These are phyloP conservation scores for Podarcis cretensis DNA, from an alignment of 2,113 vertebrate genomes.

Conservation along the genomic window DNA sequence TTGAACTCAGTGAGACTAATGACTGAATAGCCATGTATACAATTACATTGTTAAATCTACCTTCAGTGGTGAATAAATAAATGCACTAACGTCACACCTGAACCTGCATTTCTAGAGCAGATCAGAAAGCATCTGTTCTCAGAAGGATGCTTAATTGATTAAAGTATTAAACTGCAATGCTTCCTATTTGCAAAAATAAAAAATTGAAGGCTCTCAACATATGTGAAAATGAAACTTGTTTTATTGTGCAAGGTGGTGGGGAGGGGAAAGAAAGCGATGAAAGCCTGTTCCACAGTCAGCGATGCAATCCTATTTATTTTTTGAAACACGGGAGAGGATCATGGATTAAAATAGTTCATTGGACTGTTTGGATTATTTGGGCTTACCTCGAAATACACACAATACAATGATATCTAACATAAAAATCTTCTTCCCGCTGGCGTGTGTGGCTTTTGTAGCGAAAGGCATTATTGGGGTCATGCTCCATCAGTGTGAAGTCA, in stretches of 20 bases:
- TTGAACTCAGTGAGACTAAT: background rate
- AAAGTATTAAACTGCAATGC: background rate
- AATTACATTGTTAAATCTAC: background rate
- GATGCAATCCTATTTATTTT: background rate
- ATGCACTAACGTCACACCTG: background rate
- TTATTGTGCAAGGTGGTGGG: background rate
- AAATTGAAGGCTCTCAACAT: background rate
- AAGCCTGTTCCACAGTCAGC: background rate
- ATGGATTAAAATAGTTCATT: background rate
- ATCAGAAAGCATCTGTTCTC: background rate
- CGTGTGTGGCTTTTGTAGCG: background rate
- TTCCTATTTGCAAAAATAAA: background rate
- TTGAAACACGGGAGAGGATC: background rate
- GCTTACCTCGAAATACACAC: background rate
- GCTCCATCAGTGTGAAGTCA: background rate
- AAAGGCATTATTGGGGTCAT: conserved; percentile 16
- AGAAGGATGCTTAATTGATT: background rate
- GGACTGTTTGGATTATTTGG: background rate
- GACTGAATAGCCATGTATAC: background rate
- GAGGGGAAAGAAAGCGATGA: background rate
- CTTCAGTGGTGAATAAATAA: background rate
- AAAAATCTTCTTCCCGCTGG: background rate
- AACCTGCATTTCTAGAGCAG: background rate
- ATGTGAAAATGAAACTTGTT: background rate
- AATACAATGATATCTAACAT: background rate